phyloP scores from a whole-genome alignment of 2,888 invertebrate species.

The Patella depressa region DNA sequence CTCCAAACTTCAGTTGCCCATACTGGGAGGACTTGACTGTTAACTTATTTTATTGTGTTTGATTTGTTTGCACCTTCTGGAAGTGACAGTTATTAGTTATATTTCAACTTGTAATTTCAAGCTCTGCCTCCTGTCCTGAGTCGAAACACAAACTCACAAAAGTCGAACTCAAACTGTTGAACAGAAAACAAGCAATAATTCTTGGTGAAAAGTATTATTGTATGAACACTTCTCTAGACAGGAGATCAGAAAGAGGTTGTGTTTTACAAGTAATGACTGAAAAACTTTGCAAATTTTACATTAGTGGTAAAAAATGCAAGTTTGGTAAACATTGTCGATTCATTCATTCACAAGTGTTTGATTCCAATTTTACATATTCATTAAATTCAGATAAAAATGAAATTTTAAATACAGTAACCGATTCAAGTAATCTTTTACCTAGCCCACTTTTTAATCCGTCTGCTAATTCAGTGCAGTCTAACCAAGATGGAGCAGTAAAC shows the following conservation, averaged over 20 bases:
- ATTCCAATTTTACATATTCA: not conserved
- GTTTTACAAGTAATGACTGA: conserved; percentile 20
- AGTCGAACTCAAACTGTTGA: no score
- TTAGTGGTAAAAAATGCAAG: conserved; percentile 30
- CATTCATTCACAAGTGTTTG: conserved; percentile 25
- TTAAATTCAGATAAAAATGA: not conserved
- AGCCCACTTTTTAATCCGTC: not conserved
- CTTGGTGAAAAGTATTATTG: no score
- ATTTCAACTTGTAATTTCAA: no score
- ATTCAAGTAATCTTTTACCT: not conserved
- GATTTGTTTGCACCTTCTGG: no score
- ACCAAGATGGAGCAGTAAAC: not conserved
- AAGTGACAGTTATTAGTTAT: no score
- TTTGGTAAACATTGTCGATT: conserved; percentile 43
- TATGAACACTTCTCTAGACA: no score
- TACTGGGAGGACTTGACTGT: no score
- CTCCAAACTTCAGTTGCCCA: no score
- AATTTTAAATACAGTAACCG: not conserved
- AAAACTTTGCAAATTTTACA: conserved; percentile 24
- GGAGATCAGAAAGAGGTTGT: not conserved
- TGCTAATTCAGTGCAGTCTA: not conserved
- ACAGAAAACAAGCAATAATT: no score
- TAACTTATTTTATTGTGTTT: no score
- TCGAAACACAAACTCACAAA: no score
- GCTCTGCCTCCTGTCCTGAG: no score